Evolutionary conservation across 2,113 vertebrate species (phyloP).

Genomic region (Alligator sinensis): DNA sequence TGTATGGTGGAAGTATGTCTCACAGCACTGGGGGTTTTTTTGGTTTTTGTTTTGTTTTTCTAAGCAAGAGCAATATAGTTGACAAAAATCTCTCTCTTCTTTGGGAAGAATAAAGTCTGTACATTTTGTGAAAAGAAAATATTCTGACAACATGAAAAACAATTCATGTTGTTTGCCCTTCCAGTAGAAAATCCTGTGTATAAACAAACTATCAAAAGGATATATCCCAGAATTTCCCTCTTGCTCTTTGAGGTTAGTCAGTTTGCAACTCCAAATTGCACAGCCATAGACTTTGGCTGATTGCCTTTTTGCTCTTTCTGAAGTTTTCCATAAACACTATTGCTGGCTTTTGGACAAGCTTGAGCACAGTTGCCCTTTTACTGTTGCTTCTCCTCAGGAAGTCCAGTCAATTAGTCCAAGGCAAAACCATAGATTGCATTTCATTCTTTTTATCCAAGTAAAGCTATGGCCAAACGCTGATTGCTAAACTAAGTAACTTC

Average conservation of each 20-base stretch:
- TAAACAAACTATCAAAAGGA: slow-evolving; percentile 55
- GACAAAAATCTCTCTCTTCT: not conserved
- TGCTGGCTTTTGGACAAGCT: slow-evolving; percentile 79
- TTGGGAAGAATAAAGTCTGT: not conserved
- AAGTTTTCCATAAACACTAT: slow-evolving; percentile 85
- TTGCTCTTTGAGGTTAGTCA: slow-evolving; percentile 59
- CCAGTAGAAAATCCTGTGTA: slow-evolving; percentile 34
- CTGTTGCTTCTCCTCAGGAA: slow-evolving; percentile 83
- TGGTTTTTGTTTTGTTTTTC: not conserved
- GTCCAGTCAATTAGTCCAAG: slow-evolving; percentile 76
- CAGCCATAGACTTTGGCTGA: slow-evolving; percentile 80
- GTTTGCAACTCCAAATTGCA: slow-evolving; percentile 53
- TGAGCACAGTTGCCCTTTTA: slow-evolving; percentile 83
- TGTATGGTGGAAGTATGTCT: not conserved
- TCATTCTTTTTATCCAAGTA: slow-evolving; percentile 60
- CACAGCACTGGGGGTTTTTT: not conserved
- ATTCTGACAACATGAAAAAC: not conserved
- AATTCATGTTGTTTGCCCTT: slow-evolving; percentile 3
- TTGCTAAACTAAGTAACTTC: not conserved
- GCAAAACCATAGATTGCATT: slow-evolving; percentile 63
- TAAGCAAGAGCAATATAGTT: not conserved
- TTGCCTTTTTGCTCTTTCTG: slow-evolving; percentile 69
- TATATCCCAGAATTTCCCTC: slow-evolving; percentile 48
- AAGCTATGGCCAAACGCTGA: slow-evolving; percentile 34
- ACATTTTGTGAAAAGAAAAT: not conserved